These are phyloP conservation scores for Peromyscus melanophrys DNA, from an alignment of 2,797 vertebrate species.

Conservation along the genomic window DNA sequence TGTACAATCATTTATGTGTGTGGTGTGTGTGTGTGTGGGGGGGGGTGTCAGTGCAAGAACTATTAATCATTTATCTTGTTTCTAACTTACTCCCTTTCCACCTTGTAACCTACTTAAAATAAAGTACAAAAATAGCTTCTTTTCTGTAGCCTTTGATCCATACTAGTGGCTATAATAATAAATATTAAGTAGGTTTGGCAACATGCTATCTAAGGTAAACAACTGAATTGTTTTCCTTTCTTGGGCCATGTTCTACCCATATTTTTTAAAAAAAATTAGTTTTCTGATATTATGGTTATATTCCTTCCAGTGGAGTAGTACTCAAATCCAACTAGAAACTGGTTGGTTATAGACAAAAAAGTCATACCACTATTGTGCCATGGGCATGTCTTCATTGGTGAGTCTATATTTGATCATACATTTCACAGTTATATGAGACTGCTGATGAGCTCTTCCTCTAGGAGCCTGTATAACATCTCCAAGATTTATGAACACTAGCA, in stretches of 20 bases:
- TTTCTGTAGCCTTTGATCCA: no score
- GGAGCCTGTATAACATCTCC: neutral
- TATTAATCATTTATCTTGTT: neutral
- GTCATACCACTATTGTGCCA: neutral
- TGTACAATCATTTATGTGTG: neutral
- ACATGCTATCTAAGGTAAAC: neutral
- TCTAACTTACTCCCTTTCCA: neutral
- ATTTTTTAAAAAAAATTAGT: neutral
- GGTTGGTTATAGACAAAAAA: neutral
- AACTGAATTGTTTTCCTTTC: no score
- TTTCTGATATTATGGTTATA: neutral
- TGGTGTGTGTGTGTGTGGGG: no score
- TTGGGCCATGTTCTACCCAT: neutral
- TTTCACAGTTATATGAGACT: neutral
- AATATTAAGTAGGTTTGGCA: neutral
- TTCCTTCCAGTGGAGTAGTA: neutral
- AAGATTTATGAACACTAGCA: neutral
- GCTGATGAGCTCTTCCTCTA: neutral
- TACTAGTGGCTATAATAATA: neutral
- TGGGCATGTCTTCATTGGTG: neutral
- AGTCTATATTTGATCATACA: neutral
- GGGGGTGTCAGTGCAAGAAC: fast-evolving
- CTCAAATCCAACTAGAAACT: neutral
- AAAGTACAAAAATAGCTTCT: neutral
- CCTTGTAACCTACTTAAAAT: neutral